Conservation (phyloP, 2,888 invertebrate species). For the Saturnia japonica region DNA sequence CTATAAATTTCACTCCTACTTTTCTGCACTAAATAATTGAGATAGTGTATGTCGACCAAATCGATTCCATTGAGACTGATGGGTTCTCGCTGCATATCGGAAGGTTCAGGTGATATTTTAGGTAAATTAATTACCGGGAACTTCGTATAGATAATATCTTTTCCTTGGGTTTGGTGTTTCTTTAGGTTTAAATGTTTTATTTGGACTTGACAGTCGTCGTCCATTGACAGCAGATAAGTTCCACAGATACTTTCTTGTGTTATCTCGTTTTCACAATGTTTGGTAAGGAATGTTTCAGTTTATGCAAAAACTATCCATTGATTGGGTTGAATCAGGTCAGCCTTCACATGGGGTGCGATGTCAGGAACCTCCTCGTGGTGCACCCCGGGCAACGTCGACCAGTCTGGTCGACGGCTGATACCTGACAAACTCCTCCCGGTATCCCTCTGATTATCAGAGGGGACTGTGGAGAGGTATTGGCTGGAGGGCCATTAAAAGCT, state of each 20-base stretch:
- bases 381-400: too few relatives aligned
- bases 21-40: not conserved
- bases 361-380: too few relatives aligned
- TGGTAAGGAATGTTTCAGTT: conserved; percentile 15
- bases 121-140: conserved; percentile 1
- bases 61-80: not conserved
- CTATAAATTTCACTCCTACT: not conserved
- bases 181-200: not conserved
- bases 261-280: conserved; percentile 17
- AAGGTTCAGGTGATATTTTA: not conserved
- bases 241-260: conserved; percentile 11
- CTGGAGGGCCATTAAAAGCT: too few relatives aligned
- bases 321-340: conserved; percentile 9
- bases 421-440: too few relatives aligned
- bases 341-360: too few relatives aligned
- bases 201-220: not conserved
- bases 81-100: not conserved
- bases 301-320: conserved; percentile 13
- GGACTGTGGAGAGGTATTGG: too few relatives aligned
- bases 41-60: not conserved
- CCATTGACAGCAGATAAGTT: conserved; percentile 10
- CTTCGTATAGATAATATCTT: not conserved
- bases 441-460: too few relatives aligned
- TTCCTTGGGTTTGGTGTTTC: conserved; percentile 5
- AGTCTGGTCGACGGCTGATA: too few relatives aligned